Evolutionary conservation across 2,888 invertebrate genomes (phyloP), one percentile per base, ranked within the genome.

Genomic region (Callosobruchus maculatus): DNA sequence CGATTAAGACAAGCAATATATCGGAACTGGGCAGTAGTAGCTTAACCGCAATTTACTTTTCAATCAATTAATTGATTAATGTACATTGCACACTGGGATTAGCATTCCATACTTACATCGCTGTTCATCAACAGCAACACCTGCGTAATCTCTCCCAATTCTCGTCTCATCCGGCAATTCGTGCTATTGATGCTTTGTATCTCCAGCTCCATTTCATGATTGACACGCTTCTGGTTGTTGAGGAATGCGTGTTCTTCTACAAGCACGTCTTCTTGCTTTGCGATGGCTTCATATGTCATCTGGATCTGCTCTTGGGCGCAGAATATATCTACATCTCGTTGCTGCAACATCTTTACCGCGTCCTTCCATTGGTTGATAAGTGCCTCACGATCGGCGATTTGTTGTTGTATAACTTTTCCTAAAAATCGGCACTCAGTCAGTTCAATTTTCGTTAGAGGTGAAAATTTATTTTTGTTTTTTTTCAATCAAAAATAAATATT

Each of bases 351-450:
- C 75, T 90, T 89, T 0, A 93, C 92, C 0, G 94, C 91, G 68
- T 90, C 89, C 70, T 93, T 91, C 94, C 94, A 95, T 81, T 93
- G 94, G 0, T 87, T 85, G 82, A 94, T 91, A 87, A 94, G 89
- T 76, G 91, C 89, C 49, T 90, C 90, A 20, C 94, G 88, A 82
- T 94, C 93, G 70, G 89, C 88, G 84, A 93, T 90, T 9, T 92
- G 91, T 79, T 92, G 83, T 73, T 83, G 83, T 20, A 87, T 82
- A 30, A 83, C 81, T 78, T 85, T 86, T 21, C 85, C 85, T 85
- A 69, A 75, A 80, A 77, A 68, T 68, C 5, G 68, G n/a, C n/a
- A 21, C 5, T 20, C 7, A 4, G 7, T 20, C 21, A 7, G 7
- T 68, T 5, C 2, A 4, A 26, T 26, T 26, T 2, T 26, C 26